A percentile compares a stretch with the other conserved stretches of the same genome.
phyloP scores from a whole-genome alignment of 2,888 invertebrate species.

The Lasioglossum morio region DNA sequence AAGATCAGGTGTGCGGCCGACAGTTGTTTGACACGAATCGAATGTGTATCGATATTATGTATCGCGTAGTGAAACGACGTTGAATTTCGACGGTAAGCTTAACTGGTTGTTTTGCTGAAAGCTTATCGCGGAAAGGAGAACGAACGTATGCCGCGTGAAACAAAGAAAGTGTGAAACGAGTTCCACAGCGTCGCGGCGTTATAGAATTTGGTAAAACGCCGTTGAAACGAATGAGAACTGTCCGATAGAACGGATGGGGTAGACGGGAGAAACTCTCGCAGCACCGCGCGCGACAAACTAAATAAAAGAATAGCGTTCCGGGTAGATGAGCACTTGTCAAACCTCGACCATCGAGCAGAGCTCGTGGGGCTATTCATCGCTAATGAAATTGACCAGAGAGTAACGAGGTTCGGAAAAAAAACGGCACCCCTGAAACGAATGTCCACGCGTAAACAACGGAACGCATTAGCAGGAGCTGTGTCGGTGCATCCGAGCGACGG shows the following conservation, averaged over 20 bases:
- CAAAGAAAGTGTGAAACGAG: neutral
- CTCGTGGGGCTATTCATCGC: neutral
- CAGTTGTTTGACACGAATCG: neutral
- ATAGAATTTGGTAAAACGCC: neutral
- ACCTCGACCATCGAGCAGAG: neutral
- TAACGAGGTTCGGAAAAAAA: neutral
- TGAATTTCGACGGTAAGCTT: too few relatives aligned
- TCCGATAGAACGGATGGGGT: neutral
- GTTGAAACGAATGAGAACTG: neutral
- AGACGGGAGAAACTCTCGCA: neutral
- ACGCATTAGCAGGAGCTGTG: neutral
- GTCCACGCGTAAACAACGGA: slow-evolving; percentile 12
- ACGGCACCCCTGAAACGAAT: neutral
- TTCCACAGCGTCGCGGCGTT: neutral
- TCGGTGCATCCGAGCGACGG: neutral
- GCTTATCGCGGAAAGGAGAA: neutral
- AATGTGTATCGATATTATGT: neutral
- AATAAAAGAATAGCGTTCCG: neutral
- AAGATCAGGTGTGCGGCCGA: neutral
- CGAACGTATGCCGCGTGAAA: too few relatives aligned
- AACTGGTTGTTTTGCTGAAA: too few relatives aligned
- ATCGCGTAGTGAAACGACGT: neutral
- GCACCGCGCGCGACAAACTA: neutral
- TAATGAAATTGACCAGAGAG: slow-evolving; percentile 8
- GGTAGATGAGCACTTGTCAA: neutral